Percentiles rank a stretch among this genome's conserved stretches.
phyloP scores from a whole-genome alignment of 2,888 invertebrate species.

The Lycia hirtaria region DNA sequence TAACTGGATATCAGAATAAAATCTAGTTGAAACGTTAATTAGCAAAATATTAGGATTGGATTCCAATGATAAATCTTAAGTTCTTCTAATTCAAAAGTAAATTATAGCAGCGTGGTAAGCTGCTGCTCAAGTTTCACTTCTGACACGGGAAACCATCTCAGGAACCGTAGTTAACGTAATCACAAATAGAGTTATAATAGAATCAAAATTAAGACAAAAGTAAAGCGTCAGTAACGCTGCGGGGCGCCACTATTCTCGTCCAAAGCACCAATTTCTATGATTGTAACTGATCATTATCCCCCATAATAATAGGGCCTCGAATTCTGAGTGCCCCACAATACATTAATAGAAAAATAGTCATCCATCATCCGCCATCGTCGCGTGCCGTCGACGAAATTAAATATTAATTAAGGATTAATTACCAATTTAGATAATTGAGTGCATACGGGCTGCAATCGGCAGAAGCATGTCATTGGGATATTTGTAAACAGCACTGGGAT shows the following conservation, averaged over 20 bases:
- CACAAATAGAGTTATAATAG: neutral
- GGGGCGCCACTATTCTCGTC: conserved; percentile 3
- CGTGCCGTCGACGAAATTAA: conserved; percentile 35
- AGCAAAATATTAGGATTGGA: too few relatives aligned
- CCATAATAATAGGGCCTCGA: too few relatives aligned
- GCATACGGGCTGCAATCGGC: conserved; percentile 27
- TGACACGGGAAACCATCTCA: too few relatives aligned
- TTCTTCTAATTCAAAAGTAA: too few relatives aligned
- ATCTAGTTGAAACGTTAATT: too few relatives aligned
- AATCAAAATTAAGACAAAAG: neutral
- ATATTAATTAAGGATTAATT: conserved; percentile 36
- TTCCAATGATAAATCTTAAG: too few relatives aligned
- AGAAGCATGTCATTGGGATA: neutral
- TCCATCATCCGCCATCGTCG: conserved; percentile 26
- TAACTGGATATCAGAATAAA: too few relatives aligned
- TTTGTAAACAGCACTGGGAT: conserved; percentile 17
- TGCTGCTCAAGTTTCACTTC: too few relatives aligned
- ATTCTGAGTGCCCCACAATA: too few relatives aligned
- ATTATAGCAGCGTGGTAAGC: too few relatives aligned
- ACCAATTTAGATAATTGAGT: conserved; percentile 30
- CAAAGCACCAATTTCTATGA: conserved; percentile 5
- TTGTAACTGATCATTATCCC: conserved; percentile 6
- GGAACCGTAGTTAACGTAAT: neutral
- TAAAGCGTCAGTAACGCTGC: neutral
- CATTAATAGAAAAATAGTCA: conserved; percentile 26